Evolutionary conservation across 2,797 vertebrate genomes (phyloP), one percentile per base, ranked within the genome.

Genomic region (Pseudochaenichthys georgianus): DNA sequence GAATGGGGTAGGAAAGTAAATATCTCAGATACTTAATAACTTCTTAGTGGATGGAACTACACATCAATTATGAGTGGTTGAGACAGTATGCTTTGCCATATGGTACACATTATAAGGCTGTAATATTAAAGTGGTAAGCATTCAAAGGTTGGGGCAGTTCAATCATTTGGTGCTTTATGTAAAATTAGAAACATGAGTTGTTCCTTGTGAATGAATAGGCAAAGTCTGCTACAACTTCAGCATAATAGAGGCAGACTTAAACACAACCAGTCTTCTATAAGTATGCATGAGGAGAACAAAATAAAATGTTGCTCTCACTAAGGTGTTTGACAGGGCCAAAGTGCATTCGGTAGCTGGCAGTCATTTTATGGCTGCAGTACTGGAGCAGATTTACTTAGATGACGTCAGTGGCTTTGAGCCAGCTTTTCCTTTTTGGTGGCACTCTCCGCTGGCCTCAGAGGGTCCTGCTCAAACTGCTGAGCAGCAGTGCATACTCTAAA

Each of bases 351-450:
- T 95, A 94, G 91, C 95, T 91, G 90, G 92, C 94, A 94, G 94
- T 94, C 94, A 92, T 95, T 96, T 96, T 95, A 96, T 95, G 95
- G 95, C 94, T 91, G 87, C 92, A 92, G 94, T 94, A 91, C 95
- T 96, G 94, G 94, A 95, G 92, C 95, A 96, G 95, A 97, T 97
- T 97, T 96, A 96, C 96, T 96, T 95, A 95, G 93, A 95, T 97
- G 97, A 98, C 96, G 96, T 97, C 96, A 97, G 96, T 96, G 96
- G 96, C 96, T 96, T 92, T 92, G 87, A 93, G 95, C 96, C 96
- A 97, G 96, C 92, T 95, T 96, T 94, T 95, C 94, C 95, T 96
- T 92, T 95, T 94, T 94, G 94, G 95, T 95, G 95, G 94, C 95
- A 95, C 95, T 97, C 94, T 96, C 93, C 92, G 82, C 93, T 95